phyloP scores from a whole-genome alignment of 2,888 invertebrate genomes.

The Pseudeuparius sepicola region DNA sequence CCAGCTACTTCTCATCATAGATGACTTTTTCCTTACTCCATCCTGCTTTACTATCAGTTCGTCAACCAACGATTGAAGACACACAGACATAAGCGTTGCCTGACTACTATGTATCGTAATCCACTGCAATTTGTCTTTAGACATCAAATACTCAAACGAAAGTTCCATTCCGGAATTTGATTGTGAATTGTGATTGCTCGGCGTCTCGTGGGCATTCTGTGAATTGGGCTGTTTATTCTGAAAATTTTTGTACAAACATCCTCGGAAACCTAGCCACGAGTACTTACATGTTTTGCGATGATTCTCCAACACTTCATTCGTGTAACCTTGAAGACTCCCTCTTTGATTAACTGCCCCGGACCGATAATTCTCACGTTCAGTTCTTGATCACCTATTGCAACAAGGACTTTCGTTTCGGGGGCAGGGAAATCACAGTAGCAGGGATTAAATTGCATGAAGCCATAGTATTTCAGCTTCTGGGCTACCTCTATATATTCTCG shows the following conservation, averaged over 20 bases:
- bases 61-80: slow-evolving; percentile 91
- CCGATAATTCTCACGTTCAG: slow-evolving; percentile 59
- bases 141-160: slow-evolving; percentile 90
- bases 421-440: slow-evolving; percentile 70
- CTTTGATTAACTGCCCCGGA: slow-evolving; percentile 53
- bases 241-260: no score
- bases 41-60: slow-evolving; percentile 73
- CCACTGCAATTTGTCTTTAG: slow-evolving; percentile 88
- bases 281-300: slow-evolving; percentile 70
- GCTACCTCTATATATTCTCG: slow-evolving; percentile 83
- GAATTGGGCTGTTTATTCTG: slow-evolving; percentile 27
- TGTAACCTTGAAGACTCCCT: slow-evolving; percentile 86
- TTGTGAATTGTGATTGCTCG: slow-evolving; percentile 30
- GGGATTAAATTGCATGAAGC: slow-evolving; percentile 71
- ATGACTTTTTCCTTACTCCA: slow-evolving; percentile 42
- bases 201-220: slow-evolving; percentile 25
- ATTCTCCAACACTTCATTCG: slow-evolving; percentile 97
- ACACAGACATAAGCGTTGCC: slow-evolving; percentile 92
- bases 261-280: no score
- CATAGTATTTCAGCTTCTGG: slow-evolving; percentile 77
- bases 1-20: slow-evolving; percentile 44
- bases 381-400: slow-evolving; percentile 81
- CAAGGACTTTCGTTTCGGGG: slow-evolving; percentile 53
- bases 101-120: slow-evolving; percentile 83
- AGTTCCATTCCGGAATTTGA: slow-evolving; percentile 59